Base-by-base conservation (phyloP, 64 coral and sea anemone species). In the Montipora cactus region DNA sequence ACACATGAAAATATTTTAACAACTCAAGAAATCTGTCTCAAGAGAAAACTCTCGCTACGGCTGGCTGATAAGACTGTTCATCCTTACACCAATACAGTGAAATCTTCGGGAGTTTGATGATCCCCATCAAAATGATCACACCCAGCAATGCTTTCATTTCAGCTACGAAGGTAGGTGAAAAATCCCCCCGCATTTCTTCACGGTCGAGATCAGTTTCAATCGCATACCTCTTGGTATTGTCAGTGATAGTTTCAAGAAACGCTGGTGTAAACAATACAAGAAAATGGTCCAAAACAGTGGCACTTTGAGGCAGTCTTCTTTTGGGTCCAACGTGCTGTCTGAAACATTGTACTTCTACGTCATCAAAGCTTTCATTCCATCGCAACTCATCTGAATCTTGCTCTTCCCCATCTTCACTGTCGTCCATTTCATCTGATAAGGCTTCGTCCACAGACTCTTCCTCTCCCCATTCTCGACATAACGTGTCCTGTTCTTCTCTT, bases 101-200 rank as follows among this genome's bases (percentile, higher is more conserved):
- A 49, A 18, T 92, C 45, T 8, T 25, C 1, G 49, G 90, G 62
- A 92, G 71, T 76, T 81, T 91, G 14, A 91, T 77, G 7, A 91
- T 83, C 45, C 80, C 68, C 90, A 84, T 92, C 62, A 92, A 79
- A 92, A 92, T 92, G 15, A 92, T 68, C 72, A 92, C 73, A 74
- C 79, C 90, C 79, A 92, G 53, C 64, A 92, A 92, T 74, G 80
- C 80, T 69, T 73, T 92, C 16, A 92, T 92, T 84, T 92, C 90
- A 13, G 81, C 80, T 16, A 70, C 2, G 0, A 67, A 53, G 67
- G 90, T 91, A 4, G 62, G 90, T 72, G 68, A 72, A 75, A 81
- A 49, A 13, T 83, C 78, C 78, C 80, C 78, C 90, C 1, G 80
- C 46, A 83, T 91, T 91, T 70, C 53, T 51, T 69, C 8, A 46